A percentile compares a stretch with the other conserved stretches of the same genome.
These are phyloP conservation scores for Harpegnathos saltator DNA, from an alignment of 1,140 invertebrate species.

Conservation along the genomic window DNA sequence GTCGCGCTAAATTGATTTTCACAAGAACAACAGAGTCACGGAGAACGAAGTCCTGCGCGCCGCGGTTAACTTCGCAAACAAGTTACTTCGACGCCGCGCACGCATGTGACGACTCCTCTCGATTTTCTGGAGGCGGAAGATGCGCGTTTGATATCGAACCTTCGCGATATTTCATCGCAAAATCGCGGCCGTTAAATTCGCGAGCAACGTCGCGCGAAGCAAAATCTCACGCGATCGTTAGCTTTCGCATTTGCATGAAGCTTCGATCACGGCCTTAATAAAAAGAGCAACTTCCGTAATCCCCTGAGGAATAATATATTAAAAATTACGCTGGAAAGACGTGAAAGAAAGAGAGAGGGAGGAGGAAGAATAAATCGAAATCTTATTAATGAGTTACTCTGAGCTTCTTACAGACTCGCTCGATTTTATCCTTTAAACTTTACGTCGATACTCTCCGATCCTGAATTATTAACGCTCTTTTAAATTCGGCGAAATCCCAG, in stretches of 20 bases:
- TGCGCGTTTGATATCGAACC: neutral
- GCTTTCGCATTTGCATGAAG: neutral
- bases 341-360: too few species aligned
- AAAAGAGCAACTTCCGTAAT: neutral
- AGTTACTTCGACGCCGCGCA: neutral
- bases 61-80: constrained; percentile 27
- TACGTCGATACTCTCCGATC: neutral
- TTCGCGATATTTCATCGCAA: neutral
- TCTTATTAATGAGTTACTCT: constrained; percentile 26
- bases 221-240: neutral
- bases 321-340: constrained; percentile 18
- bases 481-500: neutral
- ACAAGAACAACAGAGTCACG: constrained; percentile 62
- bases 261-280: neutral
- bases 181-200: neutral
- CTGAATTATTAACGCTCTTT: constrained; percentile 19
- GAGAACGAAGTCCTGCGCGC: constrained; percentile 2
- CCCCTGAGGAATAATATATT: constrained; percentile 7
- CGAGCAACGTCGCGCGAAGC: neutral
- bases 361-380: neutral
- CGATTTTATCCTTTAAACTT: neutral
- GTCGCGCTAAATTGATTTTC: constrained; percentile 70
- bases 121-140: constrained; percentile 1
- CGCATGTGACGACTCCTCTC: neutral
- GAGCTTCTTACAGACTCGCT: neutral